Evolutionary conservation across 2,113 vertebrate species (phyloP).

Genomic region (Trichechus manatus): DNA sequence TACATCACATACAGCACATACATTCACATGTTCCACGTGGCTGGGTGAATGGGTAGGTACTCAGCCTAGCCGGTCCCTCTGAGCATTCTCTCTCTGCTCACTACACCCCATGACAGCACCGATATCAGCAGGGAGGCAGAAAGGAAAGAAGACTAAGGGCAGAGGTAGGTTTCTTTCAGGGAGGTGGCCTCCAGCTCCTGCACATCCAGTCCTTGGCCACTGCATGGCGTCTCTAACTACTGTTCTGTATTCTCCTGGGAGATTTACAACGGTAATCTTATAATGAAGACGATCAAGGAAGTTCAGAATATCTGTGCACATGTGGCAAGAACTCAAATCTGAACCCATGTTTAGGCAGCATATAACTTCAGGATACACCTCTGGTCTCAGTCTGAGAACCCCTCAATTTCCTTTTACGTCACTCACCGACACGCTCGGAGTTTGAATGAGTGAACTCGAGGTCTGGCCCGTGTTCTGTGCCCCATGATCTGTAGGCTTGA

Average conservation of each 20-base stretch:
- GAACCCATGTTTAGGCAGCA: not conserved
- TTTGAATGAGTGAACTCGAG: not conserved
- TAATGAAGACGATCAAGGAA: not conserved
- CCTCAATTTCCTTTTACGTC: too few relatives aligned
- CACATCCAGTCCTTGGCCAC: not conserved
- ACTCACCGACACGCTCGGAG: not conserved
- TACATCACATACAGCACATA: not conserved
- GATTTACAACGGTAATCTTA: not conserved
- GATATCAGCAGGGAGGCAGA: not conserved
- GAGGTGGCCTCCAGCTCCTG: not conserved
- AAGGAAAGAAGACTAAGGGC: not conserved
- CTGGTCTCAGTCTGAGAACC: not conserved
- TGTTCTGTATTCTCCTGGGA: not conserved
- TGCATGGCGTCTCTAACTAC: too few relatives aligned
- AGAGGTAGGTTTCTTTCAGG: not conserved
- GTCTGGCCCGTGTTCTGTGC: not conserved
- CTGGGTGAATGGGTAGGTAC: not conserved
- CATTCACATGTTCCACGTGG: not conserved
- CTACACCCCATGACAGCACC: fast-evolving
- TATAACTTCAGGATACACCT: not conserved
- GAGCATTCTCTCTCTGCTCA: not conserved
- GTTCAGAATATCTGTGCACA: not conserved
- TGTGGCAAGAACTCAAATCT: not conserved
- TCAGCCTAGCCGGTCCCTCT: not conserved
- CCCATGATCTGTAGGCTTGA: not conserved